These are phyloP conservation scores for Ispidina lecontei DNA, from an alignment of 2,797 vertebrate species.

Conservation along the genomic window DNA sequence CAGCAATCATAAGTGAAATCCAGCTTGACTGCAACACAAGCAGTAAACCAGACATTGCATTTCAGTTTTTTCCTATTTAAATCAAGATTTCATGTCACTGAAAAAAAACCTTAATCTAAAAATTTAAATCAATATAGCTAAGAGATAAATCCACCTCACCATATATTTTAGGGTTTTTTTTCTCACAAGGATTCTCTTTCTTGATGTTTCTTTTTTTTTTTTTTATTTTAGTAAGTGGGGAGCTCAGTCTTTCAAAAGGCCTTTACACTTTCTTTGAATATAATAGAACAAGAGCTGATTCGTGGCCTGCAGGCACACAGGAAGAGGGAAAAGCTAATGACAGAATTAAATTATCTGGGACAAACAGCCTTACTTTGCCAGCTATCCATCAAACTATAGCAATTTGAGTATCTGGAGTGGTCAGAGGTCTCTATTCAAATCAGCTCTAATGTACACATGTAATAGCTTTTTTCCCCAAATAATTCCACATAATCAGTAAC, in stretches of 20 bases:
- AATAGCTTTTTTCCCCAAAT: background rate
- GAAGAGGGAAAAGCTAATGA: constrained; percentile 2
- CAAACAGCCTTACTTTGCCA: background rate
- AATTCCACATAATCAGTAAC: background rate
- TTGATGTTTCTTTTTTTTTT: background rate
- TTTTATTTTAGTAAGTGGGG: background rate
- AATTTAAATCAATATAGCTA: background rate
- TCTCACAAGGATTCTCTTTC: background rate
- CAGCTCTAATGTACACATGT: background rate
- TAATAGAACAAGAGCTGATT: background rate
- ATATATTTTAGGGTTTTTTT: background rate
- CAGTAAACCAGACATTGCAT: background rate
- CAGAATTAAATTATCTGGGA: constrained; percentile 6
- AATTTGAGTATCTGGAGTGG: background rate
- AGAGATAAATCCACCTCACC: background rate
- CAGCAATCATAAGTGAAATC: background rate
- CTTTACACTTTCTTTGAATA: background rate
- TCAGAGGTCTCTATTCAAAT: background rate
- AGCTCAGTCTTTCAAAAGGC: background rate
- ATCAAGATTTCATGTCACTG: background rate
- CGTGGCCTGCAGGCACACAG: background rate
- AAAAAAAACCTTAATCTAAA: background rate
- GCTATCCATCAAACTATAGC: background rate
- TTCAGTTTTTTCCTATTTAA: background rate
- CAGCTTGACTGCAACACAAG: background rate